Percentiles rank a stretch among this genome's conserved stretches.
Evolutionary conservation across 2,888 invertebrate genomes (phyloP).

Genomic region (Amblyjoppa fuscipennis): DNA sequence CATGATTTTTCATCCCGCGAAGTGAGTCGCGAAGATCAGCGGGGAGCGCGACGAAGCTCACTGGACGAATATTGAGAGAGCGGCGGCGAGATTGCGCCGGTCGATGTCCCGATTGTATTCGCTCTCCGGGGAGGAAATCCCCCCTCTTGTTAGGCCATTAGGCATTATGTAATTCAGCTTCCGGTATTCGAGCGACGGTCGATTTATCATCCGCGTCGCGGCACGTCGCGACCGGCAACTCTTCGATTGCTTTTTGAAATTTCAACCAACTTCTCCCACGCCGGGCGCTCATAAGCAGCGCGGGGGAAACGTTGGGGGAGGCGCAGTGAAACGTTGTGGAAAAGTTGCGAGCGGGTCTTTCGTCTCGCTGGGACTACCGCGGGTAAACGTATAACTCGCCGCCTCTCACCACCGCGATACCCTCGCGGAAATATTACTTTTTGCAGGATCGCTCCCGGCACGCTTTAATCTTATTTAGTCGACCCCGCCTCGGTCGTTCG

Average conservation of each 20-base stretch:
- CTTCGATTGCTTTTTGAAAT: conserved; percentile 40
- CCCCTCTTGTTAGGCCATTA: conserved; percentile 27
- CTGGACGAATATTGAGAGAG: conserved; percentile 1
- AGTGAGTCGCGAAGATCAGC: not conserved
- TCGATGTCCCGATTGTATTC: conserved; percentile 32
- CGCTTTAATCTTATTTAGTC: conserved; percentile 44
- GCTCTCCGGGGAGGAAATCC: not conserved
- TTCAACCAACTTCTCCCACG: not conserved
- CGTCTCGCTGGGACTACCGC: not conserved
- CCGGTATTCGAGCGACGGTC: conserved; percentile 31
- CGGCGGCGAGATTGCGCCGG: conserved; percentile 18
- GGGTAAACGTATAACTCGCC: conserved; percentile 10
- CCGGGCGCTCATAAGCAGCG: not conserved
- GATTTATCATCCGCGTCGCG: conserved; percentile 31
- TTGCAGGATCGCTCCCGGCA: conserved; percentile 22
- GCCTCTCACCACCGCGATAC: not conserved
- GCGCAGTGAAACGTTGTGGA: conserved; percentile 22
- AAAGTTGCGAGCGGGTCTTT: conserved; percentile 24
- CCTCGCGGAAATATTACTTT: conserved; percentile 32
- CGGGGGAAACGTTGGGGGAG: not conserved
- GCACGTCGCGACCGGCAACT: conserved; percentile 25
- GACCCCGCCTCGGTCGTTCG: conserved; percentile 17
- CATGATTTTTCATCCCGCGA: not conserved
- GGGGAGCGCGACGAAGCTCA: not conserved
- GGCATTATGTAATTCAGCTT: conserved; percentile 37